These are phyloP conservation scores for Oreotrochilus melanogaster DNA, from an alignment of 2,113 vertebrate genomes.

Conservation along the genomic window DNA sequence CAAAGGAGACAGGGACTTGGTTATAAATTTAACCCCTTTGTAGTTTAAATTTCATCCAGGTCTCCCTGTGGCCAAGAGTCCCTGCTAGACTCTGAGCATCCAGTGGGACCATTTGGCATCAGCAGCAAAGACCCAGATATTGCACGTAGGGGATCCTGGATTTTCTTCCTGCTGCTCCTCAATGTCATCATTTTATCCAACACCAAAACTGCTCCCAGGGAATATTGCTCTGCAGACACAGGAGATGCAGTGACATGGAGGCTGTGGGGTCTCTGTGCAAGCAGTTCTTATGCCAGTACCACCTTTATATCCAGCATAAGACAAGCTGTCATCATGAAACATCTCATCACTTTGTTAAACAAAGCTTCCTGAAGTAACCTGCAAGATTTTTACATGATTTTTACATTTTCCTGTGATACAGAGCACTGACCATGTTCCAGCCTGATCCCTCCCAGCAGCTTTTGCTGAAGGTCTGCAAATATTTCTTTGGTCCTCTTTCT, in stretches of 20 bases:
- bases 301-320: neutral
- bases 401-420: neutral
- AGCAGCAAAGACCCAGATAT: neutral
- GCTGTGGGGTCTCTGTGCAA: neutral
- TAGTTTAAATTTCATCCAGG: constrained; percentile 44
- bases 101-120: neutral
- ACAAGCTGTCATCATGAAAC: neutral
- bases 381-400: neutral
- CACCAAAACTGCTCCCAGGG: neutral
- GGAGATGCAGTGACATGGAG: accelerated
- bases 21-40: constrained; percentile 43
- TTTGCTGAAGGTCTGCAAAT: neutral
- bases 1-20: constrained; percentile 52
- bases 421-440: neutral
- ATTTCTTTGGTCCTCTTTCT: neutral
- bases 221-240: neutral
- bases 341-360: neutral
- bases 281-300: neutral
- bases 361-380: neutral
- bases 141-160: accelerated
- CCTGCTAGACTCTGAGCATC: neutral
- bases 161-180: neutral
- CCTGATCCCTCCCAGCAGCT: neutral
- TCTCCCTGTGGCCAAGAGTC: constrained; percentile 1
- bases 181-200: neutral